Evolutionary conservation across 2,888 invertebrate species (phyloP).

Genomic region (Lepetodrilus schrolli): DNA sequence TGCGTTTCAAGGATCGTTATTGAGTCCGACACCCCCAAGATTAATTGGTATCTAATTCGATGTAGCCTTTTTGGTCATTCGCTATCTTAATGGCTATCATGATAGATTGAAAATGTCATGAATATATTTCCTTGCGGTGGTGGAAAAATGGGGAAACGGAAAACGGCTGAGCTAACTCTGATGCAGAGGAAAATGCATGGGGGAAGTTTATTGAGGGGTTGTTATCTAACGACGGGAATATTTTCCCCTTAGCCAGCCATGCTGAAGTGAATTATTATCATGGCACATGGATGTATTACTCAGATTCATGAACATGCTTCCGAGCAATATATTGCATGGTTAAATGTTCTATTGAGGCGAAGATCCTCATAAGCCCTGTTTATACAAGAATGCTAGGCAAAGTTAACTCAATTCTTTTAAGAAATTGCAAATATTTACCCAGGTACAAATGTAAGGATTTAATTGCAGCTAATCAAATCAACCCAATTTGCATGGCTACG

Average conservation of each 20-base stretch:
- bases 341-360: neutral
- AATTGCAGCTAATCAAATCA: neutral
- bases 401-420: too few relatives aligned
- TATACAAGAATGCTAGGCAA: neutral
- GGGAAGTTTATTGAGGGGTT: neutral
- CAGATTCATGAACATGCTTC: neutral
- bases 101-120: constrained; percentile 18
- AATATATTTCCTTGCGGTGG: constrained; percentile 19
- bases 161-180: too few relatives aligned
- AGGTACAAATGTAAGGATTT: neutral
- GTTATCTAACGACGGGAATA: neutral
- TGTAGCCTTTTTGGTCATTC: neutral
- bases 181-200: too few relatives aligned
- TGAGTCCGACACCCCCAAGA: neutral
- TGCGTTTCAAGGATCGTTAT: neutral
- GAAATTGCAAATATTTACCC: neutral
- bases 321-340: neutral
- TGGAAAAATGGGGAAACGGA: too few relatives aligned
- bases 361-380: neutral
- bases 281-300: neutral
- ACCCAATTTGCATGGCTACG: neutral
- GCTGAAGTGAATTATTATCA: neutral
- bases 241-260: neutral
- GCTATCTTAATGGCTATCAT: constrained; percentile 21
- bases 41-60: constrained; percentile 25